Conservation (phyloP, 1,140 invertebrate genomes). For the Eubasilissa regina region DNA sequence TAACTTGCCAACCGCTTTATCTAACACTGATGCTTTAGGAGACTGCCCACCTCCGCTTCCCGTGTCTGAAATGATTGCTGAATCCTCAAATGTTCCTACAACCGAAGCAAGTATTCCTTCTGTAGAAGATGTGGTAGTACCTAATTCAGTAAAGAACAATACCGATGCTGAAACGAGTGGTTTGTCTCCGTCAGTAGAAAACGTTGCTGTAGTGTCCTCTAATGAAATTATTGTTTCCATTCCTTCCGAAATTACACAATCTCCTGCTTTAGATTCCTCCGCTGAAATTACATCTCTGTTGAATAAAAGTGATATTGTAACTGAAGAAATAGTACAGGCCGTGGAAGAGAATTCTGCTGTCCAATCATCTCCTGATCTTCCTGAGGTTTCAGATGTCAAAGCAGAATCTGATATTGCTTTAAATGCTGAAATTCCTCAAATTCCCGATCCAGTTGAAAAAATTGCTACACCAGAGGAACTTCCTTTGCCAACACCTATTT, state of each 20-base stretch:
- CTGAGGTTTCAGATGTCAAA: slow-evolving; percentile 9
- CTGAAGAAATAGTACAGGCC: not conserved
- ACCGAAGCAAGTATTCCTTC: slow-evolving; percentile 51
- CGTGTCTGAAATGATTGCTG: no score
- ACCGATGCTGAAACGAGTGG: slow-evolving; percentile 44
- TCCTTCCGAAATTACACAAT: slow-evolving; percentile 23
- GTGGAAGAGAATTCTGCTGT: slow-evolving; percentile 2
- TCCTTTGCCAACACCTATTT: no score
- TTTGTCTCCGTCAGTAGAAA: slow-evolving; percentile 46
- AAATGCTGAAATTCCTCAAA: slow-evolving; percentile 15
- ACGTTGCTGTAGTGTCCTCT: slow-evolving; percentile 60
- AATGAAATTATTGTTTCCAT: slow-evolving; percentile 34
- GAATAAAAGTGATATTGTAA: not conserved
- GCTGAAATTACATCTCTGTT: slow-evolving; percentile 17
- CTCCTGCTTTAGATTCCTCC: slow-evolving; percentile 18
- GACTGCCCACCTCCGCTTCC: no score
- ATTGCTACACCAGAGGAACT: slow-evolving; percentile 9
- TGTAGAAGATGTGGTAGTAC: not conserved
- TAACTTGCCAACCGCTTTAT: slow-evolving; percentile 58
- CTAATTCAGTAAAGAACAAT: slow-evolving; percentile 28
- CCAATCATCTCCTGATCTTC: slow-evolving; percentile 11
- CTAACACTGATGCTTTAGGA: slow-evolving; percentile 57
- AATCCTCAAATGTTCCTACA: slow-evolving; percentile 28
- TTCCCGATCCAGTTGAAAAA: not conserved
- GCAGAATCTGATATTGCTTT: not conserved